phyloP scores from a whole-genome alignment of 1,140 invertebrate species.

The Micrasema longulum region DNA sequence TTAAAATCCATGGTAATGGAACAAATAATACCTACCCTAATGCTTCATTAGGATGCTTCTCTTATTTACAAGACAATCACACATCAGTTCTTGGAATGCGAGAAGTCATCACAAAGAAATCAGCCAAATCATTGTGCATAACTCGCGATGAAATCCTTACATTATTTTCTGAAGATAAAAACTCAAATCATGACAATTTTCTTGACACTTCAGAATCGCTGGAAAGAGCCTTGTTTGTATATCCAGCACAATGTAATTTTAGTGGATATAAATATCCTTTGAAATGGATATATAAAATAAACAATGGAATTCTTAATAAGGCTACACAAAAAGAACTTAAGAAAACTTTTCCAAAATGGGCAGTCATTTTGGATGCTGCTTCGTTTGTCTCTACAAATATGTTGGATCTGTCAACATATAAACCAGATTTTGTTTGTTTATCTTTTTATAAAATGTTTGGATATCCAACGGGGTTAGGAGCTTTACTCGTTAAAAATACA shows the following conservation, averaged over 20 bases:
- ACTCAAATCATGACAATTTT: conserved; percentile 31
- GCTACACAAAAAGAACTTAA: conserved; percentile 58
- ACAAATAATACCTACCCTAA: conserved; percentile 53
- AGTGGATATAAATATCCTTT: conserved; percentile 91
- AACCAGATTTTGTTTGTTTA: conserved; percentile 90
- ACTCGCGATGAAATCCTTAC: conserved; percentile 66
- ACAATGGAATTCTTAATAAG: conserved; percentile 71
- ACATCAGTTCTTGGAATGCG: conserved; percentile 95
- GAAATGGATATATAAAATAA: conserved; percentile 76
- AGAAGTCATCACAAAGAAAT: conserved; percentile 70
- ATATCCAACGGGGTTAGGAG: conserved; percentile 94
- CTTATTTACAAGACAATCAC: conserved; percentile 92
- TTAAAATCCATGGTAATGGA: conserved; percentile 51
- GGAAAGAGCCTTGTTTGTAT: conserved; percentile 79
- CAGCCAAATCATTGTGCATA: conserved; percentile 68
- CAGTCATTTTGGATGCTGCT: conserved; percentile 89
- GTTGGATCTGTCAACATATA: conserved; percentile 78
- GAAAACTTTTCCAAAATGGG: conserved; percentile 74
- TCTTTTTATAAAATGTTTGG: conserved; percentile 99
- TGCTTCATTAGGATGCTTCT: conserved; percentile 72
- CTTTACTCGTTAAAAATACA: conserved; percentile 82
- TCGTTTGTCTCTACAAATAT: conserved; percentile 82
- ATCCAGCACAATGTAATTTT: conserved; percentile 95
- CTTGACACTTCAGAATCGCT: conserved; percentile 51
- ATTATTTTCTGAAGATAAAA: conserved; percentile 57